Percentiles rank a stretch among this genome's conserved stretches.
Conservation (phyloP, 2,888 invertebrate genomes). For the Lydus trimaculatus region DNA sequence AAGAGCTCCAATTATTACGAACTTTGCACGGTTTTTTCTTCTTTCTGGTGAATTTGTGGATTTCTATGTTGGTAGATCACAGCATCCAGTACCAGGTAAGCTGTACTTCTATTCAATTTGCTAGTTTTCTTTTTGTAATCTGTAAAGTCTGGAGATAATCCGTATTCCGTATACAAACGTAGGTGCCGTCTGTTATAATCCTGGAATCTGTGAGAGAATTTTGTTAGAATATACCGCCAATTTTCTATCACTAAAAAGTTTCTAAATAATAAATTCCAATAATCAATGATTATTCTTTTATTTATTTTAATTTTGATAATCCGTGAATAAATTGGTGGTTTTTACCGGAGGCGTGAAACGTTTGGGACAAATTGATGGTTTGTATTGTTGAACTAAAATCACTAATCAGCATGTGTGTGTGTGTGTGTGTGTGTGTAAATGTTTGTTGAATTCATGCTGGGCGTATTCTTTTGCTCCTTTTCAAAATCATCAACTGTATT, state of each 20-base stretch:
- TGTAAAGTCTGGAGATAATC: background rate
- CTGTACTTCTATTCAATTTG: background rate
- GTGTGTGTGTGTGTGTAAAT: background rate
- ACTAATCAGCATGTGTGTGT: slow-evolving; percentile 3
- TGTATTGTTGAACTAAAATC: slow-evolving; percentile 4
- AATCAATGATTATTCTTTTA: background rate
- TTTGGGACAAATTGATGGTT: slow-evolving; percentile 11
- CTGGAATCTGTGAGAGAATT: background rate
- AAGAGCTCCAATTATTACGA: background rate
- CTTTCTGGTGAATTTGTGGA: background rate
- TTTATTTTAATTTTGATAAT: background rate
- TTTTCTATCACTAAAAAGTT: background rate
- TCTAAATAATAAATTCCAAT: background rate
- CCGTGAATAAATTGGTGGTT: slow-evolving; percentile 1
- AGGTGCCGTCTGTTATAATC: background rate
- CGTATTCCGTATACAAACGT: background rate
- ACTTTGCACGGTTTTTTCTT: background rate
- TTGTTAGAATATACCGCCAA: background rate
- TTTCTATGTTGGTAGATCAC: background rate
- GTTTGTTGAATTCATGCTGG: slow-evolving; percentile 7
- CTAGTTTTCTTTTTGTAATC: background rate
- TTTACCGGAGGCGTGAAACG: background rate
- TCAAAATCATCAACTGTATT: slow-evolving; percentile 2
- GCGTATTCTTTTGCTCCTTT: slow-evolving; percentile 8
- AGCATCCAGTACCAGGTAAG: background rate